These are phyloP conservation scores for Balaenoptera acutorostrata DNA, from an alignment of 2,113 vertebrate species.

Conservation along the genomic window DNA sequence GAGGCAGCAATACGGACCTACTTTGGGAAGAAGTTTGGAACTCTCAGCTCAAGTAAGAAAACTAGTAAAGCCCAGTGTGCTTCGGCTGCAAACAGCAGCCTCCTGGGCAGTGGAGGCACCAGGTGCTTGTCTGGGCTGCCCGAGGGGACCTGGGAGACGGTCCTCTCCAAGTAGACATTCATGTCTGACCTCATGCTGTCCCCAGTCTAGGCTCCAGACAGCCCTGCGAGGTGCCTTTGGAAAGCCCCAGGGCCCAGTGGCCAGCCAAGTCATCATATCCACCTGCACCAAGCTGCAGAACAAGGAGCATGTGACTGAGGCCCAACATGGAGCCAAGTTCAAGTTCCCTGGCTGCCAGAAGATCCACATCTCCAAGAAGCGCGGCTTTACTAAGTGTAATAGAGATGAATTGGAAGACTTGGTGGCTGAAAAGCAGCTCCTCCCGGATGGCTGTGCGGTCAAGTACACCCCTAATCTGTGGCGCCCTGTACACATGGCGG, in stretches of 20 bases:
- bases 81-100: too few relatives aligned
- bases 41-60: not conserved
- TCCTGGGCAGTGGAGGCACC: not conserved
- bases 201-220: not conserved
- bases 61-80: not conserved
- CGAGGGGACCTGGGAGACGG: not conserved
- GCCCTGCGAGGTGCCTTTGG: accelerated
- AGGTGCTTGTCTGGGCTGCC: not conserved
- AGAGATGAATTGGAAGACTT: not conserved
- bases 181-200: not conserved
- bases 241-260: not conserved
- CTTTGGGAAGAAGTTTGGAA: not conserved
- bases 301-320: not conserved
- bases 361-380: not conserved
- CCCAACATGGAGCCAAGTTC: not conserved
- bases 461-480: too few relatives aligned
- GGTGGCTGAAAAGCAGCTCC: not conserved
- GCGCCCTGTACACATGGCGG: too few relatives aligned
- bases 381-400: not conserved
- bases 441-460: not conserved
- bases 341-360: not conserved
- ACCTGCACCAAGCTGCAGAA: not conserved
- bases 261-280: not conserved
- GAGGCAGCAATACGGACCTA: not conserved
- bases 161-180: not conserved